Conservation (phyloP, 2,113 vertebrate genomes). For the Psettodes erumei region DNA sequence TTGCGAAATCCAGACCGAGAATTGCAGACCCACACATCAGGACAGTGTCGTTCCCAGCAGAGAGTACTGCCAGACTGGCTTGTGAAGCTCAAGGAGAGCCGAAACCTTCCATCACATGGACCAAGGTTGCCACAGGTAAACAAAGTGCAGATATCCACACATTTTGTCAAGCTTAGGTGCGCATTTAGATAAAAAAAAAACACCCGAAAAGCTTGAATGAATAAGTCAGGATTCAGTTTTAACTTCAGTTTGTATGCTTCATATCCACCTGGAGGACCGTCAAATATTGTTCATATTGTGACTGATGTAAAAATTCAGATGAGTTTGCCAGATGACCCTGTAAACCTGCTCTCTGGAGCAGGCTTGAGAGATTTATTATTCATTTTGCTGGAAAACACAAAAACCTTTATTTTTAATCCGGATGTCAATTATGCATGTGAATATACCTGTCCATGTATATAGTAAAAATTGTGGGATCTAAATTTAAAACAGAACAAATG, state of each 20-base stretch:
- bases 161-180: constrained; percentile 3
- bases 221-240: constrained; percentile 7
- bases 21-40: constrained; percentile 84
- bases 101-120: constrained; percentile 90
- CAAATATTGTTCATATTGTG: constrained; percentile 2
- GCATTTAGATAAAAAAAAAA: constrained; percentile 9
- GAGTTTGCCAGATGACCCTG: constrained; percentile 10
- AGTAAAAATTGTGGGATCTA: not conserved
- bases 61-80: constrained; percentile 82
- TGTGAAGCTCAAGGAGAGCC: constrained; percentile 90
- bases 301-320: not conserved
- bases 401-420: constrained; percentile 6
- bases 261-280: not conserved
- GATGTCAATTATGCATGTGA: not conserved
- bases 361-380: not conserved
- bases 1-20: constrained; percentile 79
- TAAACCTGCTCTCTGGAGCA: not conserved
- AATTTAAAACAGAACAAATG: constrained; percentile 19
- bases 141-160: not conserved
- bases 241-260: not conserved
- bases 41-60: constrained; percentile 82
- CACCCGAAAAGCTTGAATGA: not conserved
- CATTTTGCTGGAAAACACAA: not conserved
- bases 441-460: not conserved
- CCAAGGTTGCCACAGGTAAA: constrained; percentile 93